phyloP scores from a whole-genome alignment of 2,113 vertebrate species.

The Cathartes aura region DNA sequence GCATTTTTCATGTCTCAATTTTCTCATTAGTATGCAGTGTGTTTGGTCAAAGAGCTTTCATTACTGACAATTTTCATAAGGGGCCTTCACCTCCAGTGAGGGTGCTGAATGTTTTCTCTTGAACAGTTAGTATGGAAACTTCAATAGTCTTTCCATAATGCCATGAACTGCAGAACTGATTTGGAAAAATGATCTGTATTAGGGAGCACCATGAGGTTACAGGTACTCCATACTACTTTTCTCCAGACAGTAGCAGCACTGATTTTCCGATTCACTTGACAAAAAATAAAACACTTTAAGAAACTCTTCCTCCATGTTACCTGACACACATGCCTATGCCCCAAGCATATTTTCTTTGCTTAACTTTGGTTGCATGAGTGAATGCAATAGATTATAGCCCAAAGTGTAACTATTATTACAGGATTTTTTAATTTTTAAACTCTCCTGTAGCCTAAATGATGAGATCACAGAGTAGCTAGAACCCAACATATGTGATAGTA shows the following conservation, averaged over 20 bases:
- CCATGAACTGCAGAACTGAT: background rate
- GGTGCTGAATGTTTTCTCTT: background rate
- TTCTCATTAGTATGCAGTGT: background rate
- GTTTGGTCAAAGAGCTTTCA: background rate
- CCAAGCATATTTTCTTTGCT: background rate
- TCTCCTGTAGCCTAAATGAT: background rate
- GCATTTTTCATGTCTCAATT: background rate
- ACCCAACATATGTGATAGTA: background rate
- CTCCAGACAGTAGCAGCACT: background rate
- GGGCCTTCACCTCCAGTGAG: background rate
- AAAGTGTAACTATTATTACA: background rate
- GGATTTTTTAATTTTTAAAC: background rate
- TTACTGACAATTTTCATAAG: background rate
- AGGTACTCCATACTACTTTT: background rate
- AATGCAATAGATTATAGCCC: background rate
- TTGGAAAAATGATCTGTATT: background rate
- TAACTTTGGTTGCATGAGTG: background rate
- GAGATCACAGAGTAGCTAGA: background rate
- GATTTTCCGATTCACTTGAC: background rate
- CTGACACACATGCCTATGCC: accelerated
- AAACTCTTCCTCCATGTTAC: background rate
- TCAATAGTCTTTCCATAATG: background rate
- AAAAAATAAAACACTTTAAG: background rate
- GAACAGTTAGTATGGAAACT: background rate
- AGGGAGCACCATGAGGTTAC: background rate